Conservation (phyloP, 2,888 invertebrate species). For the Lithophane leautieri region DNA sequence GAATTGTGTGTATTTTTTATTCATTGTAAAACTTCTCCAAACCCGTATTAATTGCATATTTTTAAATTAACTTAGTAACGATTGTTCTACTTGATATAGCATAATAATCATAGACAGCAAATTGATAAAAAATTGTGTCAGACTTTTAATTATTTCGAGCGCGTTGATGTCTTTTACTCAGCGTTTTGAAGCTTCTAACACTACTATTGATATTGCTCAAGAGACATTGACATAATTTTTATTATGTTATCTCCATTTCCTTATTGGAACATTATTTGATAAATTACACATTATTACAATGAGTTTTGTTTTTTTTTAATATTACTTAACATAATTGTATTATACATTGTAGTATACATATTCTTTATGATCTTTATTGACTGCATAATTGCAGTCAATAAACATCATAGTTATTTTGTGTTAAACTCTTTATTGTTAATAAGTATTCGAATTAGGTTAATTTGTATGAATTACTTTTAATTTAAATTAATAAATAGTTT, state of each 20-base stretch:
- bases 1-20: neutral
- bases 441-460: neutral
- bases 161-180: slow-evolving; percentile 79
- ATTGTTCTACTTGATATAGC: neutral
- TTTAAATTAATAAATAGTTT: neutral
- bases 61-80: too few relatives aligned
- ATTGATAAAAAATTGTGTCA: neutral
- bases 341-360: too few relatives aligned
- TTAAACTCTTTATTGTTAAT: neutral
- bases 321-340: too few relatives aligned
- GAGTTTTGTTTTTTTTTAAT: neutral
- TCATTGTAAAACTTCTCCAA: neutral
- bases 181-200: slow-evolving; percentile 4
- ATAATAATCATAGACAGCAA: neutral
- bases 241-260: neutral
- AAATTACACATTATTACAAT: neutral
- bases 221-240: neutral
- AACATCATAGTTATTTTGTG: neutral
- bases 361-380: too few relatives aligned
- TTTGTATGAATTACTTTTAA: slow-evolving; percentile 2
- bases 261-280: neutral
- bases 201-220: neutral
- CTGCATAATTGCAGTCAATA: neutral
- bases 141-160: neutral
- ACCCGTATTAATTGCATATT: neutral